Evolutionary conservation across 2,888 invertebrate genomes (phyloP).

Genomic region (Leptothorax acervorum): DNA sequence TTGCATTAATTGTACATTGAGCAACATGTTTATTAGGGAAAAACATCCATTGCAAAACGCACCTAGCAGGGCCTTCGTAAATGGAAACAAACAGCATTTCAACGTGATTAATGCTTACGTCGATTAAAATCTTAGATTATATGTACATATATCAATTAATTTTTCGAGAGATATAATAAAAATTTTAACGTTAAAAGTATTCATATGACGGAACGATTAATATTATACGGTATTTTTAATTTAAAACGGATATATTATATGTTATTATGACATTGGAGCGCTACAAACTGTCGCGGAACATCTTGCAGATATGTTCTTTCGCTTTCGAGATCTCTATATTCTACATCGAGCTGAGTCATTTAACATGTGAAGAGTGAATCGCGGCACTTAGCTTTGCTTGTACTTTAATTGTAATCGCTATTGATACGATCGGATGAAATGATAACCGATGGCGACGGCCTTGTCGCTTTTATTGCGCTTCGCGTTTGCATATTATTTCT

Average conservation of each 20-base stretch:
- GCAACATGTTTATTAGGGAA: background rate
- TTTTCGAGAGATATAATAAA: background rate
- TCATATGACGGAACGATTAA: background rate
- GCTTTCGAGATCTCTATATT: background rate
- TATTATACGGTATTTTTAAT: background rate
- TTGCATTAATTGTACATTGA: background rate
- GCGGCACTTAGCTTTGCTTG: background rate
- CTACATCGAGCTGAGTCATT: background rate
- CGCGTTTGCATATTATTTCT: background rate
- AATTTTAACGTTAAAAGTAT: background rate
- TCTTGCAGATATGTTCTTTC: background rate
- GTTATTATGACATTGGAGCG: background rate
- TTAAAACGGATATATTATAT: background rate
- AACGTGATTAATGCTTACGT: background rate
- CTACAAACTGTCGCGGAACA: background rate
- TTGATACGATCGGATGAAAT: slow-evolving; percentile 12
- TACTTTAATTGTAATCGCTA: background rate
- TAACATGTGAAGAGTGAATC: background rate
- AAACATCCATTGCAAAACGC: background rate
- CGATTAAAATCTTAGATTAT: background rate
- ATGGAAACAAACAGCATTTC: background rate
- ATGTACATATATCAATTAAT: background rate
- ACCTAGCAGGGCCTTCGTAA: background rate
- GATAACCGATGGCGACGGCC: background rate
- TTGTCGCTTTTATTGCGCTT: background rate